These are phyloP conservation scores for Hozukius guyotensis DNA, from an alignment of 2,797 vertebrate species.

Conservation along the genomic window DNA sequence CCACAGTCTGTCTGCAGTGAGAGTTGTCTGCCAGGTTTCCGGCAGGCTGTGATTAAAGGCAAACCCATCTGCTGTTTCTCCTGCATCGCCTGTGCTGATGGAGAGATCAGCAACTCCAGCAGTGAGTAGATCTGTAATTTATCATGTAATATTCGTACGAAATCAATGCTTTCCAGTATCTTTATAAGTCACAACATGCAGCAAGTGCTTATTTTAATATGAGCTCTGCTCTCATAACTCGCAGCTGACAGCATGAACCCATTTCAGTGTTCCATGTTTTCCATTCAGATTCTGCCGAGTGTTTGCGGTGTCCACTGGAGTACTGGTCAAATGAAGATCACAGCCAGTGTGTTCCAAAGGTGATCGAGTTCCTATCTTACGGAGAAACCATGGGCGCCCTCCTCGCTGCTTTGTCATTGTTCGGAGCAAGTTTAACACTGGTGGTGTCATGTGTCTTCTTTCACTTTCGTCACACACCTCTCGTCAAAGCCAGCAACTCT, in stretches of 20 bases:
- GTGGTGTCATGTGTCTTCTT: constrained; percentile 72
- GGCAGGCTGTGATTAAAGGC: constrained; percentile 77
- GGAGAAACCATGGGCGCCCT: constrained; percentile 81
- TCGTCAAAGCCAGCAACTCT: constrained; percentile 79
- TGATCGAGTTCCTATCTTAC: constrained; percentile 81
- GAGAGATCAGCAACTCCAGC: constrained; percentile 78
- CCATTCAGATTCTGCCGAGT: constrained; percentile 76
- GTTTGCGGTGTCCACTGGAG: constrained; percentile 75
- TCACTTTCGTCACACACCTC: constrained; percentile 74
- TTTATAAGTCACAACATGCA: rapidly evolving
- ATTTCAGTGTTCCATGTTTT: constrained; percentile 6
- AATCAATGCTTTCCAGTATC: not conserved
- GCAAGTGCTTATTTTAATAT: not conserved
- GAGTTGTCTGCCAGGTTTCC: constrained; percentile 77
- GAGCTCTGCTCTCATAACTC: not conserved
- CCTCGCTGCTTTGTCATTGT: constrained; percentile 73
- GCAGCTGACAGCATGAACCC: not conserved
- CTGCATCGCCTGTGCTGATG: constrained; percentile 78
- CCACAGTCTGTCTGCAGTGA: constrained; percentile 81
- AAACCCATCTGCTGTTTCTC: constrained; percentile 83
- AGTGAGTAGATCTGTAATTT: constrained; percentile 56
- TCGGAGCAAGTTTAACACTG: constrained; percentile 72
- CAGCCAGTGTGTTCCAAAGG: constrained; percentile 78
- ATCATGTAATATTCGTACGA: not conserved
- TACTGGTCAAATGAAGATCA: constrained; percentile 80